Evolutionary conservation across 2,888 invertebrate genomes (phyloP), one percentile per base, ranked within the genome.

Genomic region (Capitulum mitella): DNA sequence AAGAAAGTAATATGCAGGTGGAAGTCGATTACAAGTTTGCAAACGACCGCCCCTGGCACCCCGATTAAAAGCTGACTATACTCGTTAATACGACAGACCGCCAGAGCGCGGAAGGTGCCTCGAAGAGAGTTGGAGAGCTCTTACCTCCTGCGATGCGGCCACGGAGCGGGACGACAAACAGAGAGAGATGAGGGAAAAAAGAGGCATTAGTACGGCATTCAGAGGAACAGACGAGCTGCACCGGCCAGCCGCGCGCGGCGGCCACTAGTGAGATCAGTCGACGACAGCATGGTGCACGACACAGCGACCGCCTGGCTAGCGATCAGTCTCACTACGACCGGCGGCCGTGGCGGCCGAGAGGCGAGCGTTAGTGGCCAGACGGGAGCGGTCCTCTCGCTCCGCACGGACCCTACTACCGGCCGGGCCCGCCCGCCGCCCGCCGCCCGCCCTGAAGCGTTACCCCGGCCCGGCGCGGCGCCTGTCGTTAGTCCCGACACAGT

Each of bases 141-240:
- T 43, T 43, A 43, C 43, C 43, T 43, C 43, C 43, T 43, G 43
- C 5, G 43, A 43, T 8, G 43, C 43, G 6, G 43, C 6, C 5
- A 43, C 43, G 43, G 43, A 43, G 46, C 43, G 3, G 51, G 46
- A 48, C 51, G 46, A 77, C 29, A 77, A 40, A 29, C 34, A 51
- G 64, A 78, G 78, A 58, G 64, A 78, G 61, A 78, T 58, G 78
- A 51, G 40, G 37, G 48, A 37, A 78, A 58, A 78, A 37, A 77
- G n/a, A 6, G 26, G 61, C 32, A 78, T 78, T 78, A 78, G 58
- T 78, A 78, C 61, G n/a, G 64, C 51, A 61, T 78, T 26, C 37
- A 54, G n/a, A 29, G 58, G 58, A 29, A 14, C 6, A 51, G 51
- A 43, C 43, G 43, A 43, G 43, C n/a, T n/a, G n/a, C n/a, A 19